Percentiles rank a stretch among this genome's conserved stretches.
phyloP scores from a whole-genome alignment of 2,888 invertebrate species.

The Eupelmus urozonus region DNA sequence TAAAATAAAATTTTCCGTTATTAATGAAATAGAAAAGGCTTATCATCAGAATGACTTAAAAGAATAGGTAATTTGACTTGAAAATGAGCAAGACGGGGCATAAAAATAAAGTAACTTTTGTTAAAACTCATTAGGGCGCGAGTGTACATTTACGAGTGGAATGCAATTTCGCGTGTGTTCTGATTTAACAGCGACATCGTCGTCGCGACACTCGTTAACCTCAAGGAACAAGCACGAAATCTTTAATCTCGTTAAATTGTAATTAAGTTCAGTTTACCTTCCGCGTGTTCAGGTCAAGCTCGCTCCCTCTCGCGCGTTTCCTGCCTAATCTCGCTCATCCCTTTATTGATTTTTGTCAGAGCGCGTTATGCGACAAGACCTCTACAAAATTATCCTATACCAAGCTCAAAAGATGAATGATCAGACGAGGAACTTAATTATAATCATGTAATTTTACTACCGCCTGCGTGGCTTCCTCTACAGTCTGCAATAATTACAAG shows the following conservation, averaged over 20 bases:
- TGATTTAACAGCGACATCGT: conserved; percentile 11
- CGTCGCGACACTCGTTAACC: not conserved
- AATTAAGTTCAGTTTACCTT: conserved; percentile 37
- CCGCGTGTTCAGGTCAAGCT: conserved; percentile 30
- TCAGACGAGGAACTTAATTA: not conserved
- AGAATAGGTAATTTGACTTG: too few species aligned
- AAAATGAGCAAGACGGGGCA: too few species aligned
- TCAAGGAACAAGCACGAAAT: conserved; percentile 42
- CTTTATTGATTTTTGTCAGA: conserved; percentile 39
- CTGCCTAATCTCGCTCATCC: conserved; percentile 40
- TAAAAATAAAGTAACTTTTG: too few species aligned
- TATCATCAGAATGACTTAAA: too few species aligned
- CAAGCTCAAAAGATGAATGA: not conserved
- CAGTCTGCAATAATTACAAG: too few species aligned
- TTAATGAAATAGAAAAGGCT: too few species aligned
- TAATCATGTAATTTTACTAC: too few species aligned
- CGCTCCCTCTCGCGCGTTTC: not conserved
- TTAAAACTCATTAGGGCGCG: too few species aligned
- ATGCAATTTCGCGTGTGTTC: not conserved
- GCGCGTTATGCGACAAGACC: not conserved
- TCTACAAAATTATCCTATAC: not conserved
- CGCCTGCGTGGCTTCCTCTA: too few species aligned
- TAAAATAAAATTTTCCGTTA: too few species aligned
- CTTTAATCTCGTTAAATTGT: conserved; percentile 46
- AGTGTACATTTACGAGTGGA: not conserved